A percentile compares a stretch with the other conserved stretches of the same genome.
These are phyloP conservation scores for Oeneis ivallda DNA, from an alignment of 2,888 invertebrate species.

Conservation along the genomic window DNA sequence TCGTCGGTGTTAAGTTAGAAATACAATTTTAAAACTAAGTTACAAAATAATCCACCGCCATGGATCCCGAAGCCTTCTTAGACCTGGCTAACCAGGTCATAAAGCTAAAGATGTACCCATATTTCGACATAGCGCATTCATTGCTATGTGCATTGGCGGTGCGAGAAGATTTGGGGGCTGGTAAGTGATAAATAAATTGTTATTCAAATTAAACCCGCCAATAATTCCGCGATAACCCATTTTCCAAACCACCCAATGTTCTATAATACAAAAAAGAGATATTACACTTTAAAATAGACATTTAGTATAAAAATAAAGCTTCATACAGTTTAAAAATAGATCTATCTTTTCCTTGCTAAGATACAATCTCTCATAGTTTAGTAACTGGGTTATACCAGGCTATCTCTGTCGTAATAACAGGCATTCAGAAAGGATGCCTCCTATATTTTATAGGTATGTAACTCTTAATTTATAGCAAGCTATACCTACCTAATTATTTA, in stretches of 20 bases:
- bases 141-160: slow-evolving; percentile 96
- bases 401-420: too few relatives aligned
- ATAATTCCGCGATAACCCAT: slow-evolving; percentile 32
- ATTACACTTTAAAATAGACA: slow-evolving; percentile 40
- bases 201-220: slow-evolving; percentile 58
- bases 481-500: background rate
- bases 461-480: too few relatives aligned
- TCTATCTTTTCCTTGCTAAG: slow-evolving; percentile 50
- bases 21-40: slow-evolving; percentile 50
- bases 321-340: slow-evolving; percentile 73
- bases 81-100: slow-evolving; percentile 99
- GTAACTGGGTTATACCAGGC: too few relatives aligned
- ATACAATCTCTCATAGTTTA: slow-evolving; percentile 25
- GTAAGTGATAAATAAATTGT: slow-evolving; percentile 78
- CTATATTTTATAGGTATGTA: too few relatives aligned
- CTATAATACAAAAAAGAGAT: background rate
- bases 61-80: slow-evolving; percentile 98
- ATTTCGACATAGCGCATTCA: slow-evolving; percentile 99
- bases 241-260: background rate
- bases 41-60: slow-evolving; percentile 67
- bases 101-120: slow-evolving; percentile 99
- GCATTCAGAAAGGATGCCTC: too few relatives aligned
- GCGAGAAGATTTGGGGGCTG: slow-evolving; percentile 95
- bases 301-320: slow-evolving; percentile 69
- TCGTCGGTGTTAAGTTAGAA: slow-evolving; percentile 79